phyloP scores from a whole-genome alignment of 2,797 vertebrate species.

The Sebastes nivosus region DNA sequence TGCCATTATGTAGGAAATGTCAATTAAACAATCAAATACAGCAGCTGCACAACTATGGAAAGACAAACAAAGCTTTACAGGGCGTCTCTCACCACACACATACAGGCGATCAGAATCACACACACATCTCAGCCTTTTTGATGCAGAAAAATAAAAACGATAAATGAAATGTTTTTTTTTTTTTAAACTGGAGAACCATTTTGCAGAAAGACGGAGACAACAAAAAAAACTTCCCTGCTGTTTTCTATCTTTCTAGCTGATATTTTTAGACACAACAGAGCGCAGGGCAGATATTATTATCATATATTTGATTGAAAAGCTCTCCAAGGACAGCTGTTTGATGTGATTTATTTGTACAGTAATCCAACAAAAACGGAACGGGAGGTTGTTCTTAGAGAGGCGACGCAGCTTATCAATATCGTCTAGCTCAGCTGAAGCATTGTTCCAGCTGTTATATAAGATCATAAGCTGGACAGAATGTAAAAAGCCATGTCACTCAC shows the following conservation, averaged over 20 bases:
- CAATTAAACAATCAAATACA: slow-evolving; percentile 41
- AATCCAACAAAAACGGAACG: neutral
- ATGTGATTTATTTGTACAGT: neutral
- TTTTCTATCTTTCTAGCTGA: neutral
- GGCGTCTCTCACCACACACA: neutral
- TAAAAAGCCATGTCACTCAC: neutral
- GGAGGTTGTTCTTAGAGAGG: neutral
- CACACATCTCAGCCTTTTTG: neutral
- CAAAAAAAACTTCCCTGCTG: neutral
- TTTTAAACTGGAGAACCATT: neutral
- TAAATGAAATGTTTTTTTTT: neutral
- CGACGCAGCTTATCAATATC: neutral
- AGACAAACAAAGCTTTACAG: slow-evolving; percentile 53
- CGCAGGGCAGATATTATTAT: neutral
- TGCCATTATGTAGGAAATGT: slow-evolving; percentile 2
- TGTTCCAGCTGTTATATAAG: neutral
- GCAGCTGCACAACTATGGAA: slow-evolving; percentile 54
- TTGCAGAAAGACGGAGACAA: neutral
- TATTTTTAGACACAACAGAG: slow-evolving; percentile 16
- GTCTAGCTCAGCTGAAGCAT: neutral
- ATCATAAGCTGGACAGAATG: neutral
- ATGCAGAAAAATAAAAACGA: neutral
- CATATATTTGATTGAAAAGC: neutral
- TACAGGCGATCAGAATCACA: neutral
- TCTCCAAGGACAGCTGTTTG: neutral